A percentile compares a stretch with the other conserved stretches of the same genome.
These are phyloP conservation scores for Calliopsis andreniformis DNA, from an alignment of 1,140 invertebrate species.

Conservation along the genomic window DNA sequence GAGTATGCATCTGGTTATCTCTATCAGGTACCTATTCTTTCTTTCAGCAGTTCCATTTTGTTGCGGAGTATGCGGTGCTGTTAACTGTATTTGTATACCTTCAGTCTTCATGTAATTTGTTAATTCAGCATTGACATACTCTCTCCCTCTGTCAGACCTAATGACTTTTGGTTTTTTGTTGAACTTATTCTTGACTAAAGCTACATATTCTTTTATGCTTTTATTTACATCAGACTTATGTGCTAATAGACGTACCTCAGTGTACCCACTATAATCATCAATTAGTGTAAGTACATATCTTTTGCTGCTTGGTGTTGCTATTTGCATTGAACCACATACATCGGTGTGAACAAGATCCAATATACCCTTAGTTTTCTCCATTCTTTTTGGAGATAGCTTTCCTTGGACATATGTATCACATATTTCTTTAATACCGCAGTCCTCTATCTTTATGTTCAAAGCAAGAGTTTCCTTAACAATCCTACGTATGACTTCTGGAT, in stretches of 20 bases:
- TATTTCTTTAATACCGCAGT: neutral
- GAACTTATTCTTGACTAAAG: constrained; percentile 19
- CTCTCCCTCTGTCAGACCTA: constrained; percentile 3
- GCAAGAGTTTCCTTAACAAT: neutral
- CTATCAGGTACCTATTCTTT: constrained; percentile 23
- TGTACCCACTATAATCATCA: constrained; percentile 33
- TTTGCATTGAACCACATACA: constrained; percentile 2
- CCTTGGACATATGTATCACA: constrained; percentile 14
- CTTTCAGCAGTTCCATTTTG: constrained; percentile 23
- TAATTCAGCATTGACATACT: constrained; percentile 8
- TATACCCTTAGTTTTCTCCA: neutral
- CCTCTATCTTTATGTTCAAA: neutral
- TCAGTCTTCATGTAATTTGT: neutral
- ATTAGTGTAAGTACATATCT: constrained; percentile 26
- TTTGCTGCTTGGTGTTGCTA: constrained; percentile 9
- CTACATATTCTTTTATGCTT: constrained; percentile 17
- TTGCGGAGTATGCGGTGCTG: neutral
- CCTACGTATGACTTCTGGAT: neutral
- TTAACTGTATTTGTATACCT: constrained; percentile 19
- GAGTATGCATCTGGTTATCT: constrained; percentile 23
- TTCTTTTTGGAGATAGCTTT: constrained; percentile 2
- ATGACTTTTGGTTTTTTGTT: neutral
- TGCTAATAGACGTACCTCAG: neutral
- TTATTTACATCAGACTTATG: constrained; percentile 14
- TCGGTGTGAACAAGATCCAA: constrained; percentile 28